Percentiles rank a stretch among this genome's conserved stretches.
These are phyloP conservation scores for Leuciscus waleckii DNA, from an alignment of 2,797 vertebrate species.

Conservation along the genomic window DNA sequence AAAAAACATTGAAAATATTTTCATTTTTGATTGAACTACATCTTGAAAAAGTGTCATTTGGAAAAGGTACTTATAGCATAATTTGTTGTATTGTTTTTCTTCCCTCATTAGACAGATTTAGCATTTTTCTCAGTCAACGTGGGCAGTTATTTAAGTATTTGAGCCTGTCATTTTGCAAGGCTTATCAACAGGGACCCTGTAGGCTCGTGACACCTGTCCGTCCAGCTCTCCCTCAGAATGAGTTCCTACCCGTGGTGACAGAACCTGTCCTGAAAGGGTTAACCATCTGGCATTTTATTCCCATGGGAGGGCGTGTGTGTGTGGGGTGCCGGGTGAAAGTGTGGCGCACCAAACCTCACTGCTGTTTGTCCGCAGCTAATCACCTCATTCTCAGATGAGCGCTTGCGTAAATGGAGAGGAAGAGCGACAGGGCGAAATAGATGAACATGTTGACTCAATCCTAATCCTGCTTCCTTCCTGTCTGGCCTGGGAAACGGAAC, in stretches of 20 bases:
- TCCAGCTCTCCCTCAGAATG: conserved; percentile 32
- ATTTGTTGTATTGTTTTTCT: too few species aligned
- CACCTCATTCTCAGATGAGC: conserved; percentile 76
- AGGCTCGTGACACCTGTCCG: conserved; percentile 55
- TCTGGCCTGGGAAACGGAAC: conserved; percentile 72
- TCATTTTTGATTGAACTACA: neutral
- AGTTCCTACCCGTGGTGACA: neutral
- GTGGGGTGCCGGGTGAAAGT: conserved; percentile 44
- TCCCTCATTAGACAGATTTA: neutral
- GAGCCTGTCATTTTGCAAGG: neutral
- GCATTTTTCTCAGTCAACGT: neutral
- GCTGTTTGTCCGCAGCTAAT: conserved; percentile 75
- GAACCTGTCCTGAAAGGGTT: conserved; percentile 39
- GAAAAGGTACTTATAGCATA: neutral
- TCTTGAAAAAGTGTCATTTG: neutral
- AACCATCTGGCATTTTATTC: conserved; percentile 54
- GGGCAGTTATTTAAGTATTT: neutral
- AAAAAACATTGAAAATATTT: neutral
- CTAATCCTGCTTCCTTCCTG: conserved; percentile 80
- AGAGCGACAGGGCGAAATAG: conserved; percentile 71
- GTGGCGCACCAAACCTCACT: conserved; percentile 58
- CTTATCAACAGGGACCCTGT: conserved; percentile 36
- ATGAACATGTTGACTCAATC: conserved; percentile 70
- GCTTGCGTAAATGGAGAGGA: conserved; percentile 65
- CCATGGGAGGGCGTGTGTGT: conserved; percentile 59